Evolutionary conservation across 1,140 invertebrate species (phyloP), one percentile per base, ranked within the genome.

Genomic region (Pseudomyrmex gracilis): DNA sequence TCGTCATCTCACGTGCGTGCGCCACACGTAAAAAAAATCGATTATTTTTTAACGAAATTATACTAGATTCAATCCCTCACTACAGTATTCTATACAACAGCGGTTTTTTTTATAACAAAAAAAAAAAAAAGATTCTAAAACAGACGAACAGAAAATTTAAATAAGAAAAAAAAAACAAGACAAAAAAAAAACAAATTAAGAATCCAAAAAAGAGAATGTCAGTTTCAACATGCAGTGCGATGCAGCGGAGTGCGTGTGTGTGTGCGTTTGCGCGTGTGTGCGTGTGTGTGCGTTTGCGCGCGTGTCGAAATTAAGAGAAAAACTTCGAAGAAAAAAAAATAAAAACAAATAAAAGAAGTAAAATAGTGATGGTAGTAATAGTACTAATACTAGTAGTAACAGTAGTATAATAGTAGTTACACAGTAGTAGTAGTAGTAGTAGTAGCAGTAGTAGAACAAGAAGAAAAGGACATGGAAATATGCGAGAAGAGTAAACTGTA

Each of bases 401-500:
- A 34, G 34, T 34, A 7, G 34, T 34, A 34, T 34, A 34, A 34
- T 34, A 34, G 5, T 34, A 34, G 34, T 34, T 34, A 34, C 5
- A n/a, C n/a, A 34, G 5, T 34, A 34, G 5, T 34, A 34, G 24
- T 34, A 34, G 34, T 34, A 34, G 34, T n/a, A n/a, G n/a, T n/a
- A 34, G 5, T 34, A 34, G 5, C 5, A 34, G 24, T 34, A 34
- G 34, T 34, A 34, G 34, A 34, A 34, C 47, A 13, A 34, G n/a
- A 34, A 61, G 15, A 47, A 45, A 51, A 47, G 10, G 1, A 20
- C 2, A 47, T 22, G 15, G 20, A 60, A 55, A 47, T n/a, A 15
- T 73, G 24, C 22, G 70, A 73, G 34, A 73, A 82, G 34, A 82
- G 15, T 82, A 55, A 66, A 85, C 83, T 82, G 5, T 34, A 58